Conservation (phyloP, 2,797 vertebrate species). For the Falco cherrug region DNA sequence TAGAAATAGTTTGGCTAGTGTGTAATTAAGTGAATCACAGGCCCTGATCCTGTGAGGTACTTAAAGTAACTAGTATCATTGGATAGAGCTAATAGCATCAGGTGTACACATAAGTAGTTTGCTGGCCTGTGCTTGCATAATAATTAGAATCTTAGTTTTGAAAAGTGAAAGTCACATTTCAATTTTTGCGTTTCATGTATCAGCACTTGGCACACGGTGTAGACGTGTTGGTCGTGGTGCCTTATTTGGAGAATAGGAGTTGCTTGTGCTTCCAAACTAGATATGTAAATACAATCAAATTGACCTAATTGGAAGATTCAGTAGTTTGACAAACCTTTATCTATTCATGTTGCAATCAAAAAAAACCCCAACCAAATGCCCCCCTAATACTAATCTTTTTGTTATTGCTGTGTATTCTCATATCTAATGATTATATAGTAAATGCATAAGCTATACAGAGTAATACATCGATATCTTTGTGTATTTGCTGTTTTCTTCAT, state of each 20-base stretch:
- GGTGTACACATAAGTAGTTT: neutral
- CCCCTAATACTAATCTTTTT: neutral
- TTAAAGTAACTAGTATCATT: neutral
- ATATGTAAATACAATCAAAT: neutral
- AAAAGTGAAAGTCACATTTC: neutral
- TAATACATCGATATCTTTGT: neutral
- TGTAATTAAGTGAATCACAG: conserved; percentile 51
- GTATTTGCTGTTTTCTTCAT: neutral
- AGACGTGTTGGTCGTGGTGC: neutral
- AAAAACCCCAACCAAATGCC: neutral
- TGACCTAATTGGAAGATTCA: neutral
- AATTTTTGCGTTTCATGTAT: neutral
- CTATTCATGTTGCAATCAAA: neutral
- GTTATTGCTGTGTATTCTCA: neutral
- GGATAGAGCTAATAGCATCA: neutral
- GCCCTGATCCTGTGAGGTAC: neutral
- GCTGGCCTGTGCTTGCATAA: neutral
- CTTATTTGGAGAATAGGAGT: neutral
- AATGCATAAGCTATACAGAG: neutral
- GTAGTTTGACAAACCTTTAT: neutral
- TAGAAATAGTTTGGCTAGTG: conserved; percentile 29
- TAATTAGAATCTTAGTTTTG: neutral
- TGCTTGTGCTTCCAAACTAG: neutral
- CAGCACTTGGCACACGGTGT: rapidly evolving
- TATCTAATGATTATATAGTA: neutral